Base-by-base conservation (phyloP, 2,797 vertebrate genomes). In the Champsocephalus esox region DNA sequence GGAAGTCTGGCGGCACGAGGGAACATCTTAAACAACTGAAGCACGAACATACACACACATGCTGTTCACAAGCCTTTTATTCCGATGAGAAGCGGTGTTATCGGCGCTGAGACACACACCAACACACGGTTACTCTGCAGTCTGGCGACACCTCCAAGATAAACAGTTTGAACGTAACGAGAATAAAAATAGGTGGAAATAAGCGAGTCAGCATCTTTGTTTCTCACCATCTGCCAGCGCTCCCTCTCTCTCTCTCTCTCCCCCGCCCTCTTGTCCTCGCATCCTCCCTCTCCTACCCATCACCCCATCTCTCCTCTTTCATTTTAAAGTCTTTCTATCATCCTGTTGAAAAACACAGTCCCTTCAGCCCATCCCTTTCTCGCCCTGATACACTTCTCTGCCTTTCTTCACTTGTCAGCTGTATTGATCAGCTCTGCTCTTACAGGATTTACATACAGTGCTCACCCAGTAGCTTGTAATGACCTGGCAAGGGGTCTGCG, bases 401-500 rank as follows among this genome's bases (percentile, higher is more conserved):
- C 83, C 79, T 70, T 58, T 65, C 88, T 90, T 81, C 77, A 77
- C 88, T 89, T 85, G 82, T 90, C 84, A 73, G 79, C 68, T 59
- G 8, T 85, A 88, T 93, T 62, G 92, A 94, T 92, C 76, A 81
- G 77, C 75, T 82, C 71, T 17, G 55, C 75, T 87, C 79, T 77
- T 79, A 68, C 79, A 85, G 83, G 87, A 87, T 93, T 90, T 92
- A 87, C 87, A 92, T 90, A 81, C 83, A 75, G 79, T 17, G 70
- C 70, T 85, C 73, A 72, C 72, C 73, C 79, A 59, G 43, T 71
- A 77, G 38, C 76, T 81, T 70, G 59, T 84, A 90, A 88, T 79
- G 82, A 85, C 79, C 75, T 77, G 78, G 48, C 75, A 56, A 50
- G 69, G 48, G 49, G 69, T 76, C 48, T 75, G 46, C 66, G 61